Evolutionary conservation across 2,888 invertebrate genomes (phyloP).

Genomic region (Brenthis ino): DNA sequence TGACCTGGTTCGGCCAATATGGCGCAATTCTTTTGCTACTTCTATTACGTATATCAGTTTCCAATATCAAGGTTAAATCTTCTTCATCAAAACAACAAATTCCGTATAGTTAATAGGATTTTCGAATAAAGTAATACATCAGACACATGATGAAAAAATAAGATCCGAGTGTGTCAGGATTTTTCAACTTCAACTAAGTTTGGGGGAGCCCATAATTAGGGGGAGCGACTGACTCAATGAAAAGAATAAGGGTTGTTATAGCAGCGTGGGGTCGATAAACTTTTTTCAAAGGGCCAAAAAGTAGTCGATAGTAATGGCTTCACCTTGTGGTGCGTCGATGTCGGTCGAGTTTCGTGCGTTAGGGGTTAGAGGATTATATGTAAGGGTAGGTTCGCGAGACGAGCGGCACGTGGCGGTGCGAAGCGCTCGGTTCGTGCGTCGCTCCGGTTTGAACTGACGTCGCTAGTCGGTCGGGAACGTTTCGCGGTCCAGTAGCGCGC

Average conservation of each 20-base stretch:
- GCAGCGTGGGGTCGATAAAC: constrained; percentile 77
- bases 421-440: constrained; percentile 74
- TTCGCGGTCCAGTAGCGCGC: constrained; percentile 41
- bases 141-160: constrained; percentile 66
- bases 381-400: constrained; percentile 74
- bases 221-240: constrained; percentile 73
- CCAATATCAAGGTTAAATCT: constrained; percentile 22
- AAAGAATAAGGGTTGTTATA: constrained; percentile 79
- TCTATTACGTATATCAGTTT: constrained; percentile 6
- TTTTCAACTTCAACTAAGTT: constrained; percentile 72
- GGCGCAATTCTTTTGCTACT: constrained; percentile 61
- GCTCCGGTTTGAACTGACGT: constrained; percentile 73
- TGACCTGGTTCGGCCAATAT: constrained; percentile 68
- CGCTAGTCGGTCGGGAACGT: constrained; percentile 54
- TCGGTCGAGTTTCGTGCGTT: constrained; percentile 20
- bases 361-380: constrained; percentile 55
- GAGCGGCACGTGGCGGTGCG: constrained; percentile 62
- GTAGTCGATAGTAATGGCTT: constrained; percentile 37
- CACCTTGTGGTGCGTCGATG: constrained; percentile 40
- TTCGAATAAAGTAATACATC: constrained; percentile 35
- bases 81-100: not conserved
- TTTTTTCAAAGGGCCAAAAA: constrained; percentile 53
- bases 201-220: constrained; percentile 80
- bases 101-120: constrained; percentile 41
- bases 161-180: constrained; percentile 64